A percentile compares a stretch with the other conserved stretches of the same genome.
These are phyloP conservation scores for Proisotoma minuta DNA, from an alignment of 2,888 invertebrate genomes.

Conservation along the genomic window DNA sequence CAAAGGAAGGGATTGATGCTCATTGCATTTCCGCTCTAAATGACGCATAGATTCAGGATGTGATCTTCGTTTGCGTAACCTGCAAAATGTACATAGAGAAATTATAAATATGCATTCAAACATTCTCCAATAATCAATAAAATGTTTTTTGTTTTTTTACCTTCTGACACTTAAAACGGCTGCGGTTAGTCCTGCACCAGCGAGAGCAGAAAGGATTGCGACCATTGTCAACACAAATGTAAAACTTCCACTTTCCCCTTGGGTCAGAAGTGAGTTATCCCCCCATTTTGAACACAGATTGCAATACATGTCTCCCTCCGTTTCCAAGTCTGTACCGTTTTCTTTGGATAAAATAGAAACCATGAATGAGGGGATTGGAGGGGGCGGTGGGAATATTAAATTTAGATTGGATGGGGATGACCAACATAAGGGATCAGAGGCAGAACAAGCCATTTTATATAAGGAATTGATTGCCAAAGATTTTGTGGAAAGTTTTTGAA, in stretches of 20 bases:
- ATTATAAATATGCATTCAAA: not conserved
- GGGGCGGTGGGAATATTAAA: conserved; percentile 43
- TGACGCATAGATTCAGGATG: conserved; percentile 32
- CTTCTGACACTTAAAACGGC: conserved; percentile 34
- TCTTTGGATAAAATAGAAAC: conserved; percentile 10
- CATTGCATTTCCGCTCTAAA: conserved; percentile 36
- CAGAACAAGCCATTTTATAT: too few relatives aligned
- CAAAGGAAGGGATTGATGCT: conserved; percentile 17
- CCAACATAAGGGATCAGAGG: too few relatives aligned
- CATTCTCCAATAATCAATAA: not conserved
- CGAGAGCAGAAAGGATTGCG: conserved; percentile 42
- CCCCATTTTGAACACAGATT: conserved; percentile 42
- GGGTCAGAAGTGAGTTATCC: conserved; percentile 11
- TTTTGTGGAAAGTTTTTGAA: too few relatives aligned
- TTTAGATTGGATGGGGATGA: too few relatives aligned
- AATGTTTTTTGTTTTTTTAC: conserved; percentile 13
- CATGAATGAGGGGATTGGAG: conserved; percentile 36
- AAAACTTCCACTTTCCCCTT: conserved; percentile 16
- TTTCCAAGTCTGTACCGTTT: conserved; percentile 3
- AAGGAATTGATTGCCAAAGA: too few relatives aligned
- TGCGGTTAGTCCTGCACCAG: conserved; percentile 43
- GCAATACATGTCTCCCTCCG: too few relatives aligned
- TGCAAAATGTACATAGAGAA: too few relatives aligned
- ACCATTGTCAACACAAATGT: conserved; percentile 44
- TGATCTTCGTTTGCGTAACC: not conserved